phyloP scores from a whole-genome alignment of 1,140 invertebrate species.

The Diachasma alloeum region DNA sequence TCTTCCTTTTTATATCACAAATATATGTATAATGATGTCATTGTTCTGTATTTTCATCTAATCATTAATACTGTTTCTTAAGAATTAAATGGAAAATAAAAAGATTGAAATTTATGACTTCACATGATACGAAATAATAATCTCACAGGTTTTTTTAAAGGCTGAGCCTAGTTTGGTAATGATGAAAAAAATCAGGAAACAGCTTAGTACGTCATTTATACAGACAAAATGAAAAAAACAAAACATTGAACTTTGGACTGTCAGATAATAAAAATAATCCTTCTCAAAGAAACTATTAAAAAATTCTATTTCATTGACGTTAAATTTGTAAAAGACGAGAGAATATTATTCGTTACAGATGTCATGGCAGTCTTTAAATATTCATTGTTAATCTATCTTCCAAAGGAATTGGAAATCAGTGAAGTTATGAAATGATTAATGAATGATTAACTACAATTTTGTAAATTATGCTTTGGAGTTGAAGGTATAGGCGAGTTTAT shows the following conservation, averaged over 20 bases:
- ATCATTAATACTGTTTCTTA: constrained; percentile 24
- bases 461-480: not conserved
- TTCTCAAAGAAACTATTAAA: not conserved
- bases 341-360: not conserved
- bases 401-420: not conserved
- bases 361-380: not conserved
- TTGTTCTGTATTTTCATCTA: not conserved
- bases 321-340: not conserved
- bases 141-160: not conserved
- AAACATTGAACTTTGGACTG: not conserved
- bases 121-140: not conserved
- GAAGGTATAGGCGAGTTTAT: not conserved
- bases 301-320: not conserved
- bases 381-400: not conserved
- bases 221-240: not conserved
- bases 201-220: not conserved
- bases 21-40: not conserved
- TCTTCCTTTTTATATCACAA: constrained; percentile 17
- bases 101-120: not conserved
- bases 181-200: not conserved
- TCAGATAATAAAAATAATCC: not conserved
- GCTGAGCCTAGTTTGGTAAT: not conserved
- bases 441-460: not conserved
- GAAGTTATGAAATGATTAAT: not conserved
- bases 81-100: not conserved